These are phyloP conservation scores for Echinometra lucunter DNA, from an alignment of 53 echinoderm and acorn worm species.

Conservation along the genomic window DNA sequence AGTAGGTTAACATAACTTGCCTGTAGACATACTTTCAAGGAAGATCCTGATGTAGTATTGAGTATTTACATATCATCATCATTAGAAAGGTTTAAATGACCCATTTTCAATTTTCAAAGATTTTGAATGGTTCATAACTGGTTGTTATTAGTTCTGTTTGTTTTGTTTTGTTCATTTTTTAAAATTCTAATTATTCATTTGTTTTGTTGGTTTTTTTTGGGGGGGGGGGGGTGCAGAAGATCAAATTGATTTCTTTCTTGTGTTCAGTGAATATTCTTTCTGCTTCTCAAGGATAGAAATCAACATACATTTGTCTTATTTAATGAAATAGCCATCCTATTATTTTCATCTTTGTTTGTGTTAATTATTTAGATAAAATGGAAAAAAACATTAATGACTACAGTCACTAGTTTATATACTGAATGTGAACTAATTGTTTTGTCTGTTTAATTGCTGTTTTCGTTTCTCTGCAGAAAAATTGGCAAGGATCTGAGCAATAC, in stretches of 20 bases:
- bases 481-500: slow-evolving; percentile 96
- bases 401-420: not conserved
- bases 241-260: not conserved
- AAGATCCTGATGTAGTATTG: too few relatives aligned
- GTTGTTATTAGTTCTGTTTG: too few relatives aligned
- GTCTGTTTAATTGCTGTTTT: not conserved
- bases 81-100: too few relatives aligned
- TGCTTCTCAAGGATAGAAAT: too few relatives aligned
- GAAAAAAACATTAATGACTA: not conserved
- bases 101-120: too few relatives aligned
- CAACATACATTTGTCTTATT: not conserved
- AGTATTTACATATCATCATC: too few relatives aligned
- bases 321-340: not conserved
- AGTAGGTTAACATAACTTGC: slow-evolving; percentile 74
- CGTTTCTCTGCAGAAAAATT: slow-evolving; percentile 79
- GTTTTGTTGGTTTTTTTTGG: too few relatives aligned
- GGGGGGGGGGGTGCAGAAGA: not conserved
- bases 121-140: too few relatives aligned
- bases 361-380: not conserved
- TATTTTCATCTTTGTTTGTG: not conserved
- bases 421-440: not conserved
- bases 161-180: too few relatives aligned
- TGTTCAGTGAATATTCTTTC: not conserved
- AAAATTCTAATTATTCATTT: too few relatives aligned
- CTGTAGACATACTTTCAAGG: too few relatives aligned